These are phyloP conservation scores for Drosophila maculinotata DNA, from an alignment of 2,888 invertebrate species.

Conservation along the genomic window DNA sequence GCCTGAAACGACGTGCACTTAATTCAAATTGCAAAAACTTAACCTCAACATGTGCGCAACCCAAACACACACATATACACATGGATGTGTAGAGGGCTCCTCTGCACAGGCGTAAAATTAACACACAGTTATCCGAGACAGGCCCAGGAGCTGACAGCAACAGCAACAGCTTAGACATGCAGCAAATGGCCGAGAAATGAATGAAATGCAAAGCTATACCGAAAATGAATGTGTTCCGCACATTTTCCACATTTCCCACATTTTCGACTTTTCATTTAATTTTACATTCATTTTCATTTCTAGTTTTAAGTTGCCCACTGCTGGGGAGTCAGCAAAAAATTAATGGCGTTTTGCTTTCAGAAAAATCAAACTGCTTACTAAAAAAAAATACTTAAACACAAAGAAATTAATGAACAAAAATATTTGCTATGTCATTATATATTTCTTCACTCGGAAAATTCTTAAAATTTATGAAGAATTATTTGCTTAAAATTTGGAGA, in stretches of 20 bases:
- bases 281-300: background rate
- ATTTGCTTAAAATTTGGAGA: background rate
- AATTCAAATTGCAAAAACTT: slow-evolving; percentile 76
- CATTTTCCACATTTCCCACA: background rate
- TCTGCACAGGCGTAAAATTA: slow-evolving; percentile 59
- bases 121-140: slow-evolving; percentile 63
- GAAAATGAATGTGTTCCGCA: slow-evolving; percentile 25
- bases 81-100: background rate
- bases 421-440: too few species aligned
- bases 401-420: too few species aligned
- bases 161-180: slow-evolving; percentile 59
- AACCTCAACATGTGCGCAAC: slow-evolving; percentile 65
- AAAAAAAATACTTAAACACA: too few species aligned
- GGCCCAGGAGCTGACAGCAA: slow-evolving; percentile 34
- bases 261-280: background rate
- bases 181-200: slow-evolving; percentile 64
- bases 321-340: too few species aligned
- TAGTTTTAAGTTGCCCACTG: too few species aligned
- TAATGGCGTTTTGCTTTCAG: too few species aligned
- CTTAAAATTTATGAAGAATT: too few species aligned
- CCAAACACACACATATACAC: slow-evolving; percentile 25
- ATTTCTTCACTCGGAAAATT: too few species aligned
- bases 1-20: slow-evolving; percentile 63
- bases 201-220: slow-evolving; percentile 37
- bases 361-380: too few species aligned